These are phyloP conservation scores for Crenichthys baileyi DNA, from an alignment of 2,797 vertebrate genomes.

Conservation along the genomic window DNA sequence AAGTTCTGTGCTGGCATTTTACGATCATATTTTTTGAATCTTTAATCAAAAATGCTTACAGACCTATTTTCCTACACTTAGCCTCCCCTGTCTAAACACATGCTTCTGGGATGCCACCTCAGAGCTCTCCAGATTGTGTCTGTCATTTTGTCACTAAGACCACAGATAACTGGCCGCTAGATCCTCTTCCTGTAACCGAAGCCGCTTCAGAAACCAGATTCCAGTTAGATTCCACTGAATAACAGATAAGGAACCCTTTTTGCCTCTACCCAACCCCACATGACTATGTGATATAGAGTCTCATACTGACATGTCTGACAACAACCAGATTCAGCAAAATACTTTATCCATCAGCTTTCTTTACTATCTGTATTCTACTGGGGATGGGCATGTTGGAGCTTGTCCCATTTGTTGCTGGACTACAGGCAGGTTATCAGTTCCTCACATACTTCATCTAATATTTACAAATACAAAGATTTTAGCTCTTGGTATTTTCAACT, in stretches of 20 bases:
- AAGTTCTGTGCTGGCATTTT: neutral
- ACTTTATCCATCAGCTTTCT: neutral
- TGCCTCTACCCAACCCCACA: conserved; percentile 38
- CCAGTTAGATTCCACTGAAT: conserved; percentile 69
- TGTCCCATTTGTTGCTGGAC: neutral
- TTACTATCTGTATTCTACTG: neutral
- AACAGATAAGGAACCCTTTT: conserved; percentile 64
- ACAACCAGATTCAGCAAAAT: neutral
- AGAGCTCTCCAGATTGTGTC: conserved; percentile 52
- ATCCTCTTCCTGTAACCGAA: conserved; percentile 75
- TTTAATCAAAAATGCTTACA: neutral
- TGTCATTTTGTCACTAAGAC: conserved; percentile 65
- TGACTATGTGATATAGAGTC: conserved; percentile 25
- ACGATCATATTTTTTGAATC: neutral
- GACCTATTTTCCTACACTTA: neutral
- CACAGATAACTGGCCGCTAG: conserved; percentile 71
- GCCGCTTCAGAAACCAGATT: conserved; percentile 73
- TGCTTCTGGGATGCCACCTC: conserved; percentile 43
- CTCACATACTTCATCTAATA: neutral
- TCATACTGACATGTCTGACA: conserved; percentile 4
- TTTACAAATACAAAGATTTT: conserved; percentile 1
- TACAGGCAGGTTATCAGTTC: neutral
- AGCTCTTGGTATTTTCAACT: conserved; percentile 14
- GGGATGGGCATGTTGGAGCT: neutral
- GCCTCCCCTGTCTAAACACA: conserved; percentile 43